Conservation (phyloP, 53 echinoderm and acorn worm species). For the Stichopus horrens region DNA sequence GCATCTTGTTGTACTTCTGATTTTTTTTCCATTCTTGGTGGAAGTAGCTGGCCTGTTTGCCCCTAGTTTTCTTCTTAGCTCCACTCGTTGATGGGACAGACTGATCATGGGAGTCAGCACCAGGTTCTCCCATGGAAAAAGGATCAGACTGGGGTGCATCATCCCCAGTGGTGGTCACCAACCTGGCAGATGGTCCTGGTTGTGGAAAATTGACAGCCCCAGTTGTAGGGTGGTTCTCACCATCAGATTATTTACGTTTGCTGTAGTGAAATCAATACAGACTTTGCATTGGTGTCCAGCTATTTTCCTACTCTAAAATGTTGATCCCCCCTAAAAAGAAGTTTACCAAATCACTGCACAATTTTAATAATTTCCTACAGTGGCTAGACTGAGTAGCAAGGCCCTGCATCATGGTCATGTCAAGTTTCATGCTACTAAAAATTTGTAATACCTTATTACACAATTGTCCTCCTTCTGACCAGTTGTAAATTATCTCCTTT, state of each 20-base stretch:
- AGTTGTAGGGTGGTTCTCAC: conserved; percentile 16
- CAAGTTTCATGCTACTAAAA: too few species aligned
- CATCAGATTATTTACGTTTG: conserved; percentile 12
- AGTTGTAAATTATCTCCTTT: too few species aligned
- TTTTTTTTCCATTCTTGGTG: conserved; percentile 47
- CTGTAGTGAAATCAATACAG: conserved; percentile 38
- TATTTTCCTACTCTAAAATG: conserved; percentile 15
- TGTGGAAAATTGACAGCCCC: conserved; percentile 40
- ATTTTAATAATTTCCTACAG: too few species aligned
- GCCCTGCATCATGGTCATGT: too few species aligned
- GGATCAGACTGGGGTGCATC: conserved; percentile 22
- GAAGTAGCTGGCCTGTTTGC: conserved; percentile 47
- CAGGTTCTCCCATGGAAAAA: background rate
- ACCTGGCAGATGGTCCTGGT: conserved; percentile 16
- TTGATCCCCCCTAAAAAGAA: background rate
- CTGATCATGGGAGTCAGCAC: conserved; percentile 21
- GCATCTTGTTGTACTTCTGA: conserved; percentile 48
- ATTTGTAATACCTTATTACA: too few species aligned
- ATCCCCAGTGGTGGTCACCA: background rate
- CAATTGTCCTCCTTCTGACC: too few species aligned
- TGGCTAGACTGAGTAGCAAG: too few species aligned
- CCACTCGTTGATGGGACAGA: conserved; percentile 35
- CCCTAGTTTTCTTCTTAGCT: conserved; percentile 24
- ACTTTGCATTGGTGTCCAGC: conserved; percentile 8
- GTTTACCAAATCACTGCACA: too few species aligned